Base-by-base conservation (phyloP, 2,797 vertebrate genomes). In the Sebastiscus tertius region DNA sequence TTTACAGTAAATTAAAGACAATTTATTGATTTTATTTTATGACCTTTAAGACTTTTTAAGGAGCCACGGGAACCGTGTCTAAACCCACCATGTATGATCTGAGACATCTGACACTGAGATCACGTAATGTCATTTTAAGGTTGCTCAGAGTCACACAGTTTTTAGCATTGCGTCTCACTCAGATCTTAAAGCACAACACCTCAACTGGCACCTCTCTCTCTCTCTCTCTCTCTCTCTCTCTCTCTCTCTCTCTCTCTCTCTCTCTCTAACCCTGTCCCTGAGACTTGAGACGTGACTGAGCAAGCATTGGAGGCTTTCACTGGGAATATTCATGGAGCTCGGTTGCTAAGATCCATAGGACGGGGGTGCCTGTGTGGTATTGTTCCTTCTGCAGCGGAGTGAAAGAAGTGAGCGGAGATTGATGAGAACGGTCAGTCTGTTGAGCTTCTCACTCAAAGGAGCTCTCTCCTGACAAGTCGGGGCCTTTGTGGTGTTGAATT, bases 291-390 rank as follows among this genome's bases (percentile, higher is more conserved):
- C 24, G 68, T 68, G 66, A 77, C 74, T 75, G 2, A 81, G 87
- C 72, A 36, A 83, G 84, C 63, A 77, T 16, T 68, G 69, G 69
- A 75, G 77, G 58, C 70, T 76, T 87, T 88, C 14, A 27, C 65
- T 59, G 79, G 65, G 83, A 70, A 82, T 86, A 83, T 86, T 90
- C 90, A 89, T 71, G 9, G 59, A 70, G 59, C 83, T 72, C 26
- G 84, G 94, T 97, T 96, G 94, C 95, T 93, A 95, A 86, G 95
- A 88, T 92, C 88, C 85, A 83, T 85, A 85, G 79, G 85, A 81
- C 12, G 82, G 85, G 89, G 80, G 83, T 76, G 88, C 86, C 88
- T 88, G 58, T 92, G 92, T 73, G 86, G 88, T 71, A 92, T 95
- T 94, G 91, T 87, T 90, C 73, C 62, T 61, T 49, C 13, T 67